Evolutionary conservation across 2,113 vertebrate genomes (phyloP).

Genomic region (Percina caprodes): DNA sequence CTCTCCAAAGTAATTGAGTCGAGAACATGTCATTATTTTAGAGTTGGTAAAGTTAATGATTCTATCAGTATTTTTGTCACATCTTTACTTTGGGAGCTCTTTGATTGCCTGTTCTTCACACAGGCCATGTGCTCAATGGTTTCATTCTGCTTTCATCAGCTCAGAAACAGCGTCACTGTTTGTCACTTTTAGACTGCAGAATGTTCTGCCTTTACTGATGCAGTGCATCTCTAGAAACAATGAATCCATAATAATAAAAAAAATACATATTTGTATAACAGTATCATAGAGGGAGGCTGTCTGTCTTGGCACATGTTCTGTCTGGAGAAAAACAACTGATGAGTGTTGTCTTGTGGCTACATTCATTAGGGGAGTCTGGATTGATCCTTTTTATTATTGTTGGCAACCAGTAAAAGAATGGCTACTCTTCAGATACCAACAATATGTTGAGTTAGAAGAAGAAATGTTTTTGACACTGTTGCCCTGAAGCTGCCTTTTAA

Average conservation of each 20-base stretch:
- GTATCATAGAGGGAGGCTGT: neutral
- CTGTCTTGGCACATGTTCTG: neutral
- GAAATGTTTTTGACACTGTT: neutral
- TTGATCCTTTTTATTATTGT: conserved; percentile 12
- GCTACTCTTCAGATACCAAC: neutral
- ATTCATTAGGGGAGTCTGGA: neutral
- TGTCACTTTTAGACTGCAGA: neutral
- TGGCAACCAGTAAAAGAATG: neutral
- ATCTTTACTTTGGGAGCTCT: conserved; percentile 10
- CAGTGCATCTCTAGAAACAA: no score
- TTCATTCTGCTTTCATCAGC: conserved; percentile 10
- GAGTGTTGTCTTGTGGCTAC: neutral
- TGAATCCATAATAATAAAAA: neutral
- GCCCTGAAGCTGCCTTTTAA: conserved; percentile 30
- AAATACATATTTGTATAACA: neutral
- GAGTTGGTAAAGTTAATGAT: conserved; percentile 37
- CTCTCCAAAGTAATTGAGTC: conserved; percentile 2
- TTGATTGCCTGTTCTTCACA: conserved; percentile 22
- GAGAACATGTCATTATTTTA: neutral
- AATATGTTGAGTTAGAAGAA: neutral
- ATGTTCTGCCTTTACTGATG: neutral
- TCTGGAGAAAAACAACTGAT: neutral
- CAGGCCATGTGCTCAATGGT: neutral
- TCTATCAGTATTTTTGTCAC: conserved; percentile 53
- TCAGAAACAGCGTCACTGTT: conserved; percentile 3